A percentile compares a stretch with the other conserved stretches of the same genome.
phyloP scores from a whole-genome alignment of 2,113 vertebrate genomes.

The Myrmecophaga tridactyla region DNA sequence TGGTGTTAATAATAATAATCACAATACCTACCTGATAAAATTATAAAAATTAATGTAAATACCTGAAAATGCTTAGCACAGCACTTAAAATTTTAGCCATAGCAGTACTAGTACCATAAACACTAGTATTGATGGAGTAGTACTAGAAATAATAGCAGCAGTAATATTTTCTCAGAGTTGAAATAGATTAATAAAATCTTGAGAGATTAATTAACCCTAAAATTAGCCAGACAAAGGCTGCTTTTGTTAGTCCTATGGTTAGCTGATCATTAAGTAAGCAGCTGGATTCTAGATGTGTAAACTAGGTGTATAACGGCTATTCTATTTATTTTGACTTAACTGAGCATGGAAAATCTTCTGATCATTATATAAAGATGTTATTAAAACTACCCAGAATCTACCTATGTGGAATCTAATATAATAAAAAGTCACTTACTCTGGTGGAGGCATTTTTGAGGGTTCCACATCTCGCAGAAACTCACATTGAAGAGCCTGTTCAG shows the following conservation, averaged over 20 bases:
- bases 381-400: conserved; percentile 17
- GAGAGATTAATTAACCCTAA: background rate
- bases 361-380: background rate
- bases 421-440: conserved; percentile 89
- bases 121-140: background rate
- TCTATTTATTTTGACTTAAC: conserved; percentile 31
- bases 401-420: background rate
- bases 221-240: conserved; percentile 19
- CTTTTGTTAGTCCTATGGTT: background rate
- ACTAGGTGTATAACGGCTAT: conserved; percentile 6
- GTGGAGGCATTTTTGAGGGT: conserved; percentile 97
- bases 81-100: conserved; percentile 29
- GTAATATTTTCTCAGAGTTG: background rate
- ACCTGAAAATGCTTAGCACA: background rate
- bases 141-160: background rate
- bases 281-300: background rate
- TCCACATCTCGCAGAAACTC: conserved; percentile 97
- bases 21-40: conserved; percentile 44
- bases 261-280: conserved; percentile 38
- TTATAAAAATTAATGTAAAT: conserved; percentile 34
- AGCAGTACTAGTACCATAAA: background rate
- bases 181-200: conserved; percentile 21
- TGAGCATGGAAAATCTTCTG: background rate
- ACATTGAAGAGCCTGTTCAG: conserved; percentile 94
- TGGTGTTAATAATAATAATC: background rate